Base-by-base conservation (phyloP, 2,888 invertebrate genomes). In the Phymatocera aterrima region DNA sequence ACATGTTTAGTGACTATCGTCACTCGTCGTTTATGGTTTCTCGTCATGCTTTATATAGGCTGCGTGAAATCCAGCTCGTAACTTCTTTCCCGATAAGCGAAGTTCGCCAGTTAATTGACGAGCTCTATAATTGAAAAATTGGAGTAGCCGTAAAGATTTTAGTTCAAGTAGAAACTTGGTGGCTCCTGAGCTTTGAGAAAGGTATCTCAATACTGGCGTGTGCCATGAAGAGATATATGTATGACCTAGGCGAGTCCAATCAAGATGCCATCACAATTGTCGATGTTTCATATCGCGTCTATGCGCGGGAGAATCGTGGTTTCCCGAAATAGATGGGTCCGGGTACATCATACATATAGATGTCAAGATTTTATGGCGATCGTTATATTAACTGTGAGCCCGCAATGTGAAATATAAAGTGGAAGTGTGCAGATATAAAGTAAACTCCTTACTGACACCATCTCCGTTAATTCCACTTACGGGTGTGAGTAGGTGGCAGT, bases 401-500 rank as follows among this genome's bases (percentile, higher is more conserved):
- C 3, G n/a, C 18, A n/a, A n/a, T 37, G 34, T 18, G 37, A 10
- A 37, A 18, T 37, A 64, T 12, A 43, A 6, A 43, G 12, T 18
- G 61, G 10, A 3, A 37, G 34, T 61, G 61, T 61, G 18, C 8
- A 37, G 8, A 61, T 24, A 57, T 15, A 12, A n/a, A n/a, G 15
- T 5, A 61, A 31, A 18, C 18, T 64, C 15, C 10, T 64, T 37
- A 37, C 34, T 64, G 8, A 64, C n/a, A 64, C 37, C n/a, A 18
- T 18, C 61, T 64, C 61, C 34, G 37, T 64, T 31, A 64, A 64
- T 64, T 64, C 37, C 61, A 37, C 61, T 64, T 64, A n/a, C n/a
- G n/a, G n/a, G n/a, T n/a, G n/a, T n/a, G n/a, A n/a, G 61, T 37
- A 10, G 6, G 10, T 34, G 34, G 10, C 37, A n/a, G 34, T 37